Evolutionary conservation across 2,888 invertebrate genomes (phyloP).

Genomic region (Spicauda simplicius): DNA sequence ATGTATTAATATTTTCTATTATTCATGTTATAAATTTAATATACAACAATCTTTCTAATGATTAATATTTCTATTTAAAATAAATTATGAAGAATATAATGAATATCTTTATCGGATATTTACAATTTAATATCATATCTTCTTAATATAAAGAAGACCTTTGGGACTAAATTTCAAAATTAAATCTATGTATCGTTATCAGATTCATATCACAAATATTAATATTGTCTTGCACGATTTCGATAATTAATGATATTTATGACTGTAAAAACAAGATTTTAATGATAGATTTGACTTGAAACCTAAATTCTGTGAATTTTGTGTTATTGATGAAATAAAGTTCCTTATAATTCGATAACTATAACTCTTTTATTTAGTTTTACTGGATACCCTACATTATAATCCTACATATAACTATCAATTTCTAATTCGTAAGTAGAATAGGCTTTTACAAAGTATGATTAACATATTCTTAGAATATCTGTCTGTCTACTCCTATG

Average conservation of each 20-base stretch:
- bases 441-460: too few relatives aligned
- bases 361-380: slow-evolving; percentile 43
- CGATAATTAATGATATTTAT: slow-evolving; percentile 59
- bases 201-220: slow-evolving; percentile 66
- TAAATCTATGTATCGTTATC: slow-evolving; percentile 49
- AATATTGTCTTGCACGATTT: slow-evolving; percentile 70
- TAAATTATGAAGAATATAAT: slow-evolving; percentile 39
- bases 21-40: slow-evolving; percentile 72
- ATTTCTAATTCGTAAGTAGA: too few relatives aligned
- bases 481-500: too few relatives aligned
- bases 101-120: slow-evolving; percentile 64
- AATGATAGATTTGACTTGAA: slow-evolving; percentile 55
- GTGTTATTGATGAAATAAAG: slow-evolving; percentile 81
- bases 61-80: slow-evolving; percentile 60
- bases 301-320: slow-evolving; percentile 50
- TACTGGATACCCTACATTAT: too few relatives aligned
- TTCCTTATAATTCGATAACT: slow-evolving; percentile 72
- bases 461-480: too few relatives aligned
- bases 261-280: slow-evolving; percentile 54
- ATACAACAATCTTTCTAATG: slow-evolving; percentile 70
- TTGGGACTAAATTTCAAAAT: slow-evolving; percentile 52
- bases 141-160: slow-evolving; percentile 64
- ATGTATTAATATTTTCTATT: slow-evolving; percentile 82
- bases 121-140: slow-evolving; percentile 65
- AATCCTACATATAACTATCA: too few relatives aligned